Evolutionary conservation across 2,888 invertebrate genomes (phyloP).

Genomic region (Acrocyrtus sp.): DNA sequence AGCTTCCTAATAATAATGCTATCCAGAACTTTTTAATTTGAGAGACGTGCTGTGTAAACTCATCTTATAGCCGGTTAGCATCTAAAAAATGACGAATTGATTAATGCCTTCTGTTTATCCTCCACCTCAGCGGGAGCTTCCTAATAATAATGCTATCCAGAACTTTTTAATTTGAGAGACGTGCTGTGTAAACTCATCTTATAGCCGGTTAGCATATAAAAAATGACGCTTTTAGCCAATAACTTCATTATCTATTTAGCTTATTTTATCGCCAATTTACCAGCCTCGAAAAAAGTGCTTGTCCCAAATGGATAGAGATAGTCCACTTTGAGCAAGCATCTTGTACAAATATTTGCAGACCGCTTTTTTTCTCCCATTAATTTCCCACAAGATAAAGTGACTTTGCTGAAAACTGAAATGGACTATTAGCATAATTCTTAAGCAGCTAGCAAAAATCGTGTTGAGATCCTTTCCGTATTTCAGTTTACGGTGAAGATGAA

Average conservation of each 20-base stretch:
- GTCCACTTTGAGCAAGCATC: not conserved
- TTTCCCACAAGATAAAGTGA: slow-evolving; percentile 15
- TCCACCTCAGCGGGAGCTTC: slow-evolving; percentile 23
- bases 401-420: slow-evolving; percentile 22
- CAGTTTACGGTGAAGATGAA: no score
- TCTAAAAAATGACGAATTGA: no score
- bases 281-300: no score
- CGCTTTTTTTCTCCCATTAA: not conserved
- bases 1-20: slow-evolving; percentile 15
- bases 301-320: no score
- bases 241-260: no score
- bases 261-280: no score
- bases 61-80: no score
- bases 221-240: no score
- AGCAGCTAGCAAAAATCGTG: no score
- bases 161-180: slow-evolving; percentile 4
- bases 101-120: slow-evolving; percentile 24
- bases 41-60: slow-evolving; percentile 6
- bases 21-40: slow-evolving; percentile 14
- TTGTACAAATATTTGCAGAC: slow-evolving; percentile 28
- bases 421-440: slow-evolving; percentile 22
- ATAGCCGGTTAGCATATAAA: no score
- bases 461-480: no score
- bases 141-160: slow-evolving; percentile 18
- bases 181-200: slow-evolving; percentile 9